These are phyloP conservation scores for Spizella passerina DNA, from an alignment of 2,797 vertebrate genomes.

Conservation along the genomic window DNA sequence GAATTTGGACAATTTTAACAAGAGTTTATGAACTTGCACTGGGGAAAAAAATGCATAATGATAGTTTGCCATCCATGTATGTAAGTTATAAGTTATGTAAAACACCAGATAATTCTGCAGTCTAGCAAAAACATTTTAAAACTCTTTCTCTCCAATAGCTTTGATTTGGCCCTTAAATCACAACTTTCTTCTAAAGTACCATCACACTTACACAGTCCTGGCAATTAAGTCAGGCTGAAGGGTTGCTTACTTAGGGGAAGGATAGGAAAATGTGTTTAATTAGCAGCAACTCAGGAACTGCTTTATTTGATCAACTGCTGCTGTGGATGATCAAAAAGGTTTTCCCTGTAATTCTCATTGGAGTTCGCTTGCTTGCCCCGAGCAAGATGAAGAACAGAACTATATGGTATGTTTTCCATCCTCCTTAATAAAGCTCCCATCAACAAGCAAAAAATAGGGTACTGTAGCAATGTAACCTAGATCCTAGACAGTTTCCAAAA, in stretches of 20 bases:
- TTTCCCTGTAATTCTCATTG: background rate
- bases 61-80: background rate
- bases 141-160: background rate
- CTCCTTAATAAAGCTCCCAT: background rate
- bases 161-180: conserved; percentile 9
- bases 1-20: background rate
- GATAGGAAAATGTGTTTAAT: background rate
- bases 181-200: conserved; percentile 5
- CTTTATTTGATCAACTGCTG: conserved; percentile 4
- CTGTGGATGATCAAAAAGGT: background rate
- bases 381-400: background rate
- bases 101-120: background rate
- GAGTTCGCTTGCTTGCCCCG: background rate
- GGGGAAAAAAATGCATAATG: background rate
- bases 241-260: background rate
- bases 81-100: background rate
- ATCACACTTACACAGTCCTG: background rate
- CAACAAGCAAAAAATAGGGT: background rate
- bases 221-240: background rate
- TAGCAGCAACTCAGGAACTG: background rate
- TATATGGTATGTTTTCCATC: background rate
- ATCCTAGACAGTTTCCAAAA: conserved; percentile 27
- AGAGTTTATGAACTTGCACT: conserved; percentile 42
- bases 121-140: background rate
- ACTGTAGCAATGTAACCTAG: background rate